Evolutionary conservation across 30 jellyfish, hydroid and myxozoan genomes (phyloP), one percentile per base, ranked within the genome.

Genomic region (Pseudorhiza aurosa): DNA sequence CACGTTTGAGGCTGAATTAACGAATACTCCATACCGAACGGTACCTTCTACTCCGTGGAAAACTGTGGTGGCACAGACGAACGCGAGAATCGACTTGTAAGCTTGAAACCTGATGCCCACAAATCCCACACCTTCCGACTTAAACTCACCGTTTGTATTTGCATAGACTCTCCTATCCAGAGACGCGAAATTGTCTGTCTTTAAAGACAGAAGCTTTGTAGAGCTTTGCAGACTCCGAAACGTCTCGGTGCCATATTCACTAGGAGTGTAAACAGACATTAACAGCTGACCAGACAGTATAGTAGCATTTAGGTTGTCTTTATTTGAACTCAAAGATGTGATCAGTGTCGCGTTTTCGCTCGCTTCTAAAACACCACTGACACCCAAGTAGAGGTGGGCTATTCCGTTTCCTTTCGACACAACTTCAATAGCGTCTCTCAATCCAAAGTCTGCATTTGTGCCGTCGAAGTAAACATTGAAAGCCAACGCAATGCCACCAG

Each of bases 41-140:
- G 32, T 59, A 24, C 95, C 95, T 32, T 60, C 72, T 42, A 72
- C 69, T 14, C 95, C 84, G 57, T 72, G 88, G 17, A 84, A 22
- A 32, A 56, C 70, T 0, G 81, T 60, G 1, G 88, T 72, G 25
- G 95, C 74, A 10, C 88, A 72, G 8, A 70, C 95, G 36, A 69
- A 84, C 14, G 86, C 95, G 22, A 84, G 60, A 30, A 74, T 68
- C 27, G 95, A 80, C 30, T 58, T 67, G 1, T 32, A 19, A 10
- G 95, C 95, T 8, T 46, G 70, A 44, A 71, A 58, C 1, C 71
- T 82, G 7, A 37, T 63, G 42, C 88, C 95, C 36, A 68, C 22
- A 35, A 84, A 28, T 63, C 45, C 80, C 28, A 84, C 88, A 15
- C 67, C 43, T 0, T 32, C 47, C 5, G 88, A 35, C 62, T 72